These are phyloP conservation scores for Tenualosa ilisha DNA, from an alignment of 2,797 vertebrate species.

Conservation along the genomic window DNA sequence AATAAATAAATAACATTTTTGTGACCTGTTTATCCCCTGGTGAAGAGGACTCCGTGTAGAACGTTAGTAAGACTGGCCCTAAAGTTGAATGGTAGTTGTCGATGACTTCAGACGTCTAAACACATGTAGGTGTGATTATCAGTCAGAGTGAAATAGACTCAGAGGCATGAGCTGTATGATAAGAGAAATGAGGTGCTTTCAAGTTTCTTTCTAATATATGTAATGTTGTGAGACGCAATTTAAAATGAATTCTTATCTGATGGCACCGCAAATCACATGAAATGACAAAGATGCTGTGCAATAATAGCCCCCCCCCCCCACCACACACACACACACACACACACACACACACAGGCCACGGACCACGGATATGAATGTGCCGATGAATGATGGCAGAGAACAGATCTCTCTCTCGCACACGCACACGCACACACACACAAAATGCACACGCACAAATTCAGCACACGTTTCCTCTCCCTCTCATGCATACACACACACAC, in stretches of 20 bases:
- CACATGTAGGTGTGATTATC: neutral
- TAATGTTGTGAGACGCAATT: neutral
- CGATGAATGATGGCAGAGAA: too few species aligned
- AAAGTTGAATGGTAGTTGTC: too few species aligned
- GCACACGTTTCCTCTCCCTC: too few species aligned
- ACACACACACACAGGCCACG: neutral
- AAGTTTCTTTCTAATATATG: neutral
- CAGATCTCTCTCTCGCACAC: neutral
- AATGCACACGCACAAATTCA: neutral
- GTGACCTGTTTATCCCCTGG: neutral
- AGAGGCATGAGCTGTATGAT: neutral
- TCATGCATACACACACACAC: neutral
- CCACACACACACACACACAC: constrained; percentile 5
- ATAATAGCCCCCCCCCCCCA: neutral
- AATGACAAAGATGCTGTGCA: neutral
- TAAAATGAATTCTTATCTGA: constrained; percentile 2
- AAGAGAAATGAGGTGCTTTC: neutral
- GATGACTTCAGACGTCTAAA: neutral
- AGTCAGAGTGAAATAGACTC: neutral
- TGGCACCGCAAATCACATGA: neutral
- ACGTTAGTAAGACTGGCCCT: too few species aligned
- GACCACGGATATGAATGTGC: too few species aligned
- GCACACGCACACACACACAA: neutral
- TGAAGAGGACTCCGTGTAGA: neutral
- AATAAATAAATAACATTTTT: neutral